Conservation (phyloP, 2,888 invertebrate genomes). For the Antheraea assamensis region DNA sequence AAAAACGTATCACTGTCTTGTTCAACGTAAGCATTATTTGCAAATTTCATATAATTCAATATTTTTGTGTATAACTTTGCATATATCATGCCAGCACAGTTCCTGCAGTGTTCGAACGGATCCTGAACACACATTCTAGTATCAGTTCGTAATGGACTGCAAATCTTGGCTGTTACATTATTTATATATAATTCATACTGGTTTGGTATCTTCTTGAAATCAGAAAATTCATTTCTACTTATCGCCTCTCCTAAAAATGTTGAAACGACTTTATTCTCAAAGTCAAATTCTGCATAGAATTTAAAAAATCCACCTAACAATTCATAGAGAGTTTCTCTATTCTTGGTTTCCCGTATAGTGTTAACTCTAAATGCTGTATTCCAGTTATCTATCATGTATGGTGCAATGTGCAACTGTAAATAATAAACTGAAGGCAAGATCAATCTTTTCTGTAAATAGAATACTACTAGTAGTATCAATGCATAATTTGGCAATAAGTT, state of each 20-base stretch:
- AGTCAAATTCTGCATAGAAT: slow-evolving; percentile 83
- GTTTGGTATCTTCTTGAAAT: slow-evolving; percentile 36
- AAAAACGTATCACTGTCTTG: slow-evolving; percentile 31
- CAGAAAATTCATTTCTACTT: slow-evolving; percentile 55
- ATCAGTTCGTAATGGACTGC: slow-evolving; percentile 49
- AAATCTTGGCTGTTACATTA: slow-evolving; percentile 37
- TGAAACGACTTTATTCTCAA: slow-evolving; percentile 78
- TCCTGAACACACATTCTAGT: slow-evolving; percentile 82
- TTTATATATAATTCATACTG: slow-evolving; percentile 66
- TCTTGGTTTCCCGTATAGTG: slow-evolving; percentile 36
- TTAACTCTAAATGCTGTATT: slow-evolving; percentile 78
- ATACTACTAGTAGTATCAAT: slow-evolving; percentile 85
- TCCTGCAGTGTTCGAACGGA: slow-evolving; percentile 82
- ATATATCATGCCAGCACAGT: slow-evolving; percentile 59
- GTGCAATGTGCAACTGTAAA: slow-evolving; percentile 61
- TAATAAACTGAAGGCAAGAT: slow-evolving; percentile 80
- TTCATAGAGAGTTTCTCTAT: slow-evolving; percentile 62
- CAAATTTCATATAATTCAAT: slow-evolving; percentile 36
- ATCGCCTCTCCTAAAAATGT: slow-evolving; percentile 81
- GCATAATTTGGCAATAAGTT: slow-evolving; percentile 86
- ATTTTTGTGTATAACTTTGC: slow-evolving; percentile 38
- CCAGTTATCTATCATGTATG: slow-evolving; percentile 77
- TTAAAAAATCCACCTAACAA: slow-evolving; percentile 84
- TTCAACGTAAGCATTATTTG: slow-evolving; percentile 39
- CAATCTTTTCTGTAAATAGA: slow-evolving; percentile 85